These are phyloP conservation scores for Chydorus sphaericus DNA, from an alignment of 2,888 invertebrate genomes.

Conservation along the genomic window DNA sequence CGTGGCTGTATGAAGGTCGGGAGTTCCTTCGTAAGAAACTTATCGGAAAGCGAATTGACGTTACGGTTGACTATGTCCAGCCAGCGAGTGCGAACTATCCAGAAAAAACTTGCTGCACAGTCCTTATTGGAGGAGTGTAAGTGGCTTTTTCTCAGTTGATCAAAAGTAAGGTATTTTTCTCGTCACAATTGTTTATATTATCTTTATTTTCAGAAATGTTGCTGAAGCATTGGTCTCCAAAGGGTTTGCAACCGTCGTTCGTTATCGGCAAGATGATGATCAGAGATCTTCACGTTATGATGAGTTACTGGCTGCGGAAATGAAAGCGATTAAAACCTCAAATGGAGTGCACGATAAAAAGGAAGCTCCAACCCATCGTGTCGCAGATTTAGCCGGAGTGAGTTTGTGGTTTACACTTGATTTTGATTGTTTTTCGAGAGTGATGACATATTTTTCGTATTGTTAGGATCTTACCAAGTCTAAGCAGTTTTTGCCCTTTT, in stretches of 20 bases:
- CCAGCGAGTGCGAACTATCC: slow-evolving; percentile 85
- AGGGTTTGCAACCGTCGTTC: slow-evolving; percentile 82
- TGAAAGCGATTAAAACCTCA: slow-evolving; percentile 72
- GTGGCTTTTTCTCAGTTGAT: slow-evolving; percentile 24
- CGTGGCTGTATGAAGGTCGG: slow-evolving; percentile 96
- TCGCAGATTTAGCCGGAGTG: slow-evolving; percentile 66
- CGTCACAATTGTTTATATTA: background rate
- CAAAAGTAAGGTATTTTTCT: too few species aligned
- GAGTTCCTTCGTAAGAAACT: slow-evolving; percentile 92
- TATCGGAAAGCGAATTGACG: slow-evolving; percentile 84
- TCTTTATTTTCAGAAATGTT: slow-evolving; percentile 49
- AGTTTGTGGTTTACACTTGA: slow-evolving; percentile 18
- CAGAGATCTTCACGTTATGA: slow-evolving; percentile 89
- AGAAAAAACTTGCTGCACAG: slow-evolving; percentile 90
- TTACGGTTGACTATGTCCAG: slow-evolving; percentile 89
- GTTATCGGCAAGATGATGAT: slow-evolving; percentile 90
- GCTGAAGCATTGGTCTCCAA: slow-evolving; percentile 85
- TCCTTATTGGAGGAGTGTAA: slow-evolving; percentile 62
- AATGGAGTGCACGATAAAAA: slow-evolving; percentile 77
- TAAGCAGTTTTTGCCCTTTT: slow-evolving; percentile 82
- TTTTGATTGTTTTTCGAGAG: background rate
- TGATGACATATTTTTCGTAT: background rate
- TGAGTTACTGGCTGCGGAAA: slow-evolving; percentile 78
- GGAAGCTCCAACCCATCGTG: slow-evolving; percentile 59
- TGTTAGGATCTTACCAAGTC: slow-evolving; percentile 61